Base-by-base conservation (phyloP, 1,140 invertebrate genomes). In the Drosophila parvula region DNA sequence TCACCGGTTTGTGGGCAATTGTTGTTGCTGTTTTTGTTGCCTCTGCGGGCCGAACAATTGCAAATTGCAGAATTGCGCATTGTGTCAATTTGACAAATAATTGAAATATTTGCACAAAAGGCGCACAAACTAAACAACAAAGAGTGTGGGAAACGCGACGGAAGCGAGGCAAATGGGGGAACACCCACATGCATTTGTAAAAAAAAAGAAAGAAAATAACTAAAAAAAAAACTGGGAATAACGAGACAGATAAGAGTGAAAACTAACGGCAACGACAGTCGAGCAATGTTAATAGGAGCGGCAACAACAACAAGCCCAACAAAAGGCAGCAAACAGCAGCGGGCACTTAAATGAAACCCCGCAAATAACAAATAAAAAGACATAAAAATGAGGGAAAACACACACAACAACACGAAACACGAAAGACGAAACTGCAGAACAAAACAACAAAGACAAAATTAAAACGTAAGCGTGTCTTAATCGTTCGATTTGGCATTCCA, bases 311-410 rank as follows among this genome's bases (percentile, higher is more conserved):
- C 44, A 69, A 56, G 14, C 16, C 34, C 45, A 40, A 50, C 34
- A 36, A 36, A 55, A 55, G 51, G 51, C 51, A 41, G 43, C 36
- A 48, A 41, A 67, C 56, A 67, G 45, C 68, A 60, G 57, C 62
- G 59, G 76, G 63, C 77, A 81, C 74, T 81, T 78, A 81, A 82
- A 81, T 78, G 79, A 82, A 82, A 81, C 79, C 79, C 60, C 63
- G 79, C 79, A 82, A 79, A 82, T 81, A 75, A 62, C 74, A 78
- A 70, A 78, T 57, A 70, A 59, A 56, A 75, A 44, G 18, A 77
- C 34, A 63, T 27, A 76, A 61, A 55, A 62, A 56, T 62, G 56
- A 63, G 59, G 38, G 41, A 69, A 56, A 48, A 47, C 12, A 50
- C 28, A 67, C 59, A 69, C 45, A 47, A 9, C 45, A n/a, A 44